These are phyloP conservation scores for Pristionchus entomophagus DNA, from an alignment of 2,888 invertebrate genomes.

Conservation along the genomic window DNA sequence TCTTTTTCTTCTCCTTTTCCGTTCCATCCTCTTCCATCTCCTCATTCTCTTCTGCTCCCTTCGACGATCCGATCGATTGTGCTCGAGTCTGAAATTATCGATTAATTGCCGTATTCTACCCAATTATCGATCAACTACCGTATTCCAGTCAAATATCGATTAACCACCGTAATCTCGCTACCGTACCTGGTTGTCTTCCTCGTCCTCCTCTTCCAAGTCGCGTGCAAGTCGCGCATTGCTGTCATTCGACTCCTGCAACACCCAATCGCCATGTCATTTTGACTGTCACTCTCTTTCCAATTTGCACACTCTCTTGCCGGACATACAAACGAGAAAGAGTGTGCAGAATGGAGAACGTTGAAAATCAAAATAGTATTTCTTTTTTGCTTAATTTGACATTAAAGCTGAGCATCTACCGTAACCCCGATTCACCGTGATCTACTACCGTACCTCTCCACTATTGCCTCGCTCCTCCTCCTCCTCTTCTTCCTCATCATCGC, in stretches of 20 bases:
- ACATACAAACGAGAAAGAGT: too few relatives aligned
- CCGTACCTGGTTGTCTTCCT: background rate
- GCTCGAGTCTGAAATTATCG: slow-evolving; percentile 8
- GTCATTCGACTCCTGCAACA: background rate
- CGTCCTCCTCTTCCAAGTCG: background rate
- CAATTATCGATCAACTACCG: background rate
- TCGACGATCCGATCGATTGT: background rate
- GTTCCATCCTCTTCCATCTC: background rate
- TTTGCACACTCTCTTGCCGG: too few relatives aligned
- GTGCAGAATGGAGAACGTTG: too few relatives aligned
- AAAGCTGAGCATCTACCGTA: too few relatives aligned
- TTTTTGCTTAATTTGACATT: too few relatives aligned
- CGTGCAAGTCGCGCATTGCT: background rate
- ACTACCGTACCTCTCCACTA: slow-evolving; percentile 9
- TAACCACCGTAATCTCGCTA: background rate
- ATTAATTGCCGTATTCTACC: background rate
- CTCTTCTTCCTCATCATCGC: slow-evolving; percentile 33
- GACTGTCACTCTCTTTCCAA: too few relatives aligned
- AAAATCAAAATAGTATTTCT: too few relatives aligned
- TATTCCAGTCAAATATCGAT: background rate
- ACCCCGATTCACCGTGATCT: background rate
- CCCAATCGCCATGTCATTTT: too few relatives aligned
- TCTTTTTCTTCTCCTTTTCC: slow-evolving; percentile 42
- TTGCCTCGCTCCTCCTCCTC: slow-evolving; percentile 30
- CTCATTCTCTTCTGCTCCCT: background rate